These are phyloP conservation scores for Trochalopteron elliotii DNA, from an alignment of 2,113 vertebrate species.

Conservation along the genomic window DNA sequence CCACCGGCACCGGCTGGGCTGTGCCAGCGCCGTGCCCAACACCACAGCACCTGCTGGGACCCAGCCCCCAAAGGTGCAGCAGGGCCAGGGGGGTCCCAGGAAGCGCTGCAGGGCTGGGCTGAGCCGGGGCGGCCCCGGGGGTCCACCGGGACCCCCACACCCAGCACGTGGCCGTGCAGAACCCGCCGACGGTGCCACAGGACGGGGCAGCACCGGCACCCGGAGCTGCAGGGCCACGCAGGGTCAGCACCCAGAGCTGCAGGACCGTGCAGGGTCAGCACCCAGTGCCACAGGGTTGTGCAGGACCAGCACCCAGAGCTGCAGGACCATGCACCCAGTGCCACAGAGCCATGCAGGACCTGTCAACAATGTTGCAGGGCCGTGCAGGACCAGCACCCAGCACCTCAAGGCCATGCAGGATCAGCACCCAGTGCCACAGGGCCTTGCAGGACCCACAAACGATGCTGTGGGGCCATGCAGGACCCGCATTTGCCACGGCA, in stretches of 20 bases:
- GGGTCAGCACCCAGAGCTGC: neutral
- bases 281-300: neutral
- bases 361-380: too few relatives aligned
- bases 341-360: fast-evolving
- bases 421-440: neutral
- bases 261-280: neutral
- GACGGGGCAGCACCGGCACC: neutral
- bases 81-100: neutral
- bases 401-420: neutral
- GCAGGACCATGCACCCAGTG: neutral
- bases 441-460: neutral
- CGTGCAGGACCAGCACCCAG: fast-evolving
- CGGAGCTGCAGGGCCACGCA: neutral
- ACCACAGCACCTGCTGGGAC: neutral
- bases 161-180: neutral
- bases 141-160: fast-evolving
- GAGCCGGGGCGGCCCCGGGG: fast-evolving
- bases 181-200: neutral
- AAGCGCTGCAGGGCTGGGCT: neutral
- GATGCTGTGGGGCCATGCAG: neutral
- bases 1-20: neutral
- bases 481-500: neutral
- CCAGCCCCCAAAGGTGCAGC: neutral
- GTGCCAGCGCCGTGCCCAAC: neutral
- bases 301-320: neutral